phyloP scores from a whole-genome alignment of 64 coral and sea anemone species.

The Catalaphyllia jardinei region DNA sequence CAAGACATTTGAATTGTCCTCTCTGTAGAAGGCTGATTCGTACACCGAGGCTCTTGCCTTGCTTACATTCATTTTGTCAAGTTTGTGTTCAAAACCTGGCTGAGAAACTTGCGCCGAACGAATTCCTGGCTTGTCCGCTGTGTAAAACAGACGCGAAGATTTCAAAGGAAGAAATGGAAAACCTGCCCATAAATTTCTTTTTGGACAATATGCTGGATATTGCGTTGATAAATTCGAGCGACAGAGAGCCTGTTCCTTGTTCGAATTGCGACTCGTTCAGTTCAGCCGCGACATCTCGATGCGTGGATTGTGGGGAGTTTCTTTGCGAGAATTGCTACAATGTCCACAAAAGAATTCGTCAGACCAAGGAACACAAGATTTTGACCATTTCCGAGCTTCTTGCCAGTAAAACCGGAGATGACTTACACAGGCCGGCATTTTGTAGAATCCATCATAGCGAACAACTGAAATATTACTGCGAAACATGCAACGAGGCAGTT shows the following conservation, averaged over 20 bases:
- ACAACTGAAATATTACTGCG: constrained; percentile 81
- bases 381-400: constrained; percentile 85
- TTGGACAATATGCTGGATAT: constrained; percentile 92
- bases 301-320: constrained; percentile 89
- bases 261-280: constrained; percentile 76
- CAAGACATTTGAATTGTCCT: constrained; percentile 80
- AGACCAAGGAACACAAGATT: constrained; percentile 90
- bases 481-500: constrained; percentile 74
- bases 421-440: constrained; percentile 75
- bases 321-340: constrained; percentile 87
- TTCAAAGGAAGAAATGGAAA: constrained; percentile 61
- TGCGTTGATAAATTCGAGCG: constrained; percentile 77
- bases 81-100: constrained; percentile 63
- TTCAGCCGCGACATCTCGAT: constrained; percentile 63
- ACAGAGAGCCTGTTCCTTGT: constrained; percentile 69
- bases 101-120: constrained; percentile 20
- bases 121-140: constrained; percentile 61
- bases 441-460: constrained; percentile 70
- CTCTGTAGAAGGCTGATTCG: constrained; percentile 78
- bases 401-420: constrained; percentile 80
- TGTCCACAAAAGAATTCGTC: constrained; percentile 83
- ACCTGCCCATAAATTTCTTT: constrained; percentile 77
- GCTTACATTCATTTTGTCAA: constrained; percentile 90
- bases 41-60: constrained; percentile 80
- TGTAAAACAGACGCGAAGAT: constrained; percentile 78